Percentiles rank a stretch among this genome's conserved stretches.
These are phyloP conservation scores for Gouania willdenowi DNA, from an alignment of 2,797 vertebrate species.

Conservation along the genomic window DNA sequence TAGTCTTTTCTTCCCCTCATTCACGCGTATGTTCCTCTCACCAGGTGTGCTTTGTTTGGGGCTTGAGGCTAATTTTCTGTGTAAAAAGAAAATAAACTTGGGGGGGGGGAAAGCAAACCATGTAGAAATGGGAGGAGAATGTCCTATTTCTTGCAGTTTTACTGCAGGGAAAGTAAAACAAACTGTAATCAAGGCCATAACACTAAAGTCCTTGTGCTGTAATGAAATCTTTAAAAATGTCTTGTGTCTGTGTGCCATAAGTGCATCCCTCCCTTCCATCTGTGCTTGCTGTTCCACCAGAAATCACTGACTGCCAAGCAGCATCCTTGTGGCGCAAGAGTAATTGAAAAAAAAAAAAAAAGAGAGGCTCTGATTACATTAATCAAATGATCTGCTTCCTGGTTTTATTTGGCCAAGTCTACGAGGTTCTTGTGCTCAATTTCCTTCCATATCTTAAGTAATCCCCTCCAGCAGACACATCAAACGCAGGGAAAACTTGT, in stretches of 20 bases:
- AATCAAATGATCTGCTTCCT: constrained; percentile 40
- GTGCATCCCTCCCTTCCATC: constrained; percentile 19
- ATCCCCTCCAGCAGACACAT: constrained; percentile 42
- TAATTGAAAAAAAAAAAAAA: constrained; percentile 44
- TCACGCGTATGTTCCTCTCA: constrained; percentile 35
- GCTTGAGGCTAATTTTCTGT: constrained; percentile 56
- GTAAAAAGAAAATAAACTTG: background rate
- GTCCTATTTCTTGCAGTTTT: constrained; percentile 59
- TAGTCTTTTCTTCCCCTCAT: constrained; percentile 21
- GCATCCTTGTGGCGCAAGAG: constrained; percentile 18
- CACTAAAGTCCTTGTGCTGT: constrained; percentile 33
- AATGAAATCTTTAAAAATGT: background rate
- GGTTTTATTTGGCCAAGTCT: constrained; percentile 31
- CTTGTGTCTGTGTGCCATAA: constrained; percentile 6
- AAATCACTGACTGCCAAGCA: constrained; percentile 19
- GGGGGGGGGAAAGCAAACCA: background rate
- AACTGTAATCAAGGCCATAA: constrained; percentile 54
- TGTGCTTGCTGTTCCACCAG: constrained; percentile 13
- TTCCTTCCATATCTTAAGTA: constrained; percentile 26
- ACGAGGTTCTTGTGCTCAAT: constrained; percentile 27
- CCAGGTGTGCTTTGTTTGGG: constrained; percentile 66
- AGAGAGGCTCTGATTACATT: constrained; percentile 29
- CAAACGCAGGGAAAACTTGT: constrained; percentile 28
- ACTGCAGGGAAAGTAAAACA: constrained; percentile 49
- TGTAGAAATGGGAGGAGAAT: constrained; percentile 29